Conservation (phyloP, 2,888 invertebrate species). For the Coecobrya sp. region DNA sequence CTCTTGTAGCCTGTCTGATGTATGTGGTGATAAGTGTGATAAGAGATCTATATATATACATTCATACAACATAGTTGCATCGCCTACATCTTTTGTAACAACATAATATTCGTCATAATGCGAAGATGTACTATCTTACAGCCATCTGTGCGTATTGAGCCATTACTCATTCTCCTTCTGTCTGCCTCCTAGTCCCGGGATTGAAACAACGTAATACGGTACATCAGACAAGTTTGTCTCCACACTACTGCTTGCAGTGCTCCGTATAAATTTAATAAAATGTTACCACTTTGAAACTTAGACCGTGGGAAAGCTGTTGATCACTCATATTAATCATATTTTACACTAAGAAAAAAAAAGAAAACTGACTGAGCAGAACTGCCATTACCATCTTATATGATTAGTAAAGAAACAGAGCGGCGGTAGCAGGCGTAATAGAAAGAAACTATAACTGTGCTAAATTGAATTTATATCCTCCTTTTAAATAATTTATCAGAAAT, state of each 20-base stretch:
- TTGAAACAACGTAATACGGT: conserved; percentile 49
- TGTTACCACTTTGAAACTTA: conserved; percentile 62
- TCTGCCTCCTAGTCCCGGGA: conserved; percentile 75
- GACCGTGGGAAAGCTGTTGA: conserved; percentile 78
- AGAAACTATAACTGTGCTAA: conserved; percentile 70
- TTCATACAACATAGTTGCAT: conserved; percentile 37
- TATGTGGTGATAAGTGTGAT: conserved; percentile 74
- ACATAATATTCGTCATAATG: conserved; percentile 34
- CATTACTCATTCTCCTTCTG: conserved; percentile 78
- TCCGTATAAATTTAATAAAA: conserved; percentile 71
- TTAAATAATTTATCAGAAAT: conserved; percentile 55
- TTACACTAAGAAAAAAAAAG: conserved; percentile 48
- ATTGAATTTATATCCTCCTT: conserved; percentile 76
- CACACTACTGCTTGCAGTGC: background rate
- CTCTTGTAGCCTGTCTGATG: conserved; percentile 26
- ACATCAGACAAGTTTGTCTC: conserved; percentile 67
- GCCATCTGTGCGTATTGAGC: conserved; percentile 78
- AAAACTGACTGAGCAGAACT: background rate
- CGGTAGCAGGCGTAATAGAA: conserved; percentile 16
- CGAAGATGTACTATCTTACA: conserved; percentile 60
- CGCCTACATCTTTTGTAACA: background rate
- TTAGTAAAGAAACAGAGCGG: conserved; percentile 10
- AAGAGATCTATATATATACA: conserved; percentile 73
- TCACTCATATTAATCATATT: conserved; percentile 72
- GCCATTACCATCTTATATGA: conserved; percentile 15